Base-by-base conservation (phyloP, 2,113 vertebrate genomes). In the Pangasianodon hypophthalmus region DNA sequence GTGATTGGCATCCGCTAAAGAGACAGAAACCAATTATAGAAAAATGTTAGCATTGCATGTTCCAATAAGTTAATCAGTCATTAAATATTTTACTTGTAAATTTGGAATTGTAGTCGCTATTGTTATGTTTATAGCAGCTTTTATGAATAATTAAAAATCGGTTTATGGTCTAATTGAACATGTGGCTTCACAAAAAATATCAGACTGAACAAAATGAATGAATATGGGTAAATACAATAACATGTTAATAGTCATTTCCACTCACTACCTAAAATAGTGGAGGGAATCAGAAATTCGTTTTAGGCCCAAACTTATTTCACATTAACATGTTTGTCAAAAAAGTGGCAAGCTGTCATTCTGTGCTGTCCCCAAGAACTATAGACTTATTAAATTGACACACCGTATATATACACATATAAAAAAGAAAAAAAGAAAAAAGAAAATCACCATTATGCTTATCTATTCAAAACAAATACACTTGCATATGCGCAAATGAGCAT, bases 1-100 rank as follows among this genome's bases (percentile, higher is more conserved):
- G 89, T 99, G 98, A 85, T 95, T 96, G 93, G 97, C 97, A 77
- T 97, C 97, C 91, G 98, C 98, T 99, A 88, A 46, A 92, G 48
- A 91, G 41, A 73, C 89, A 84, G 56, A 24, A 90, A 87, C 84
- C 44, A 37, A 52, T 26, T 10, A 62, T 19, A 11, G 29, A 90
- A 82, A 48, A 90, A 79, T 64, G 16, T 67, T 32, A 56, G 19
- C 32, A 41, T 26, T 4, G 13, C 75, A 29, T 48, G 24, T 81
- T 52, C 26, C 14, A 32, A 52, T 52, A 54, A 7, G 19, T 32
- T 19, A 18, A 32, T 14, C 48, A 54, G 19, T n/a, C 29, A 18
- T 18, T 26, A 29, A 21, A 48, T 46, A 50, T 29, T 32, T 48
- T 29, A 29, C 75, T 7, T 1, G 26, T 32, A 79, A 4, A 2